Percentiles rank a stretch among this genome's conserved stretches.
Evolutionary conservation across 2,888 invertebrate genomes (phyloP).

Genomic region (Pherbina coryleti): DNA sequence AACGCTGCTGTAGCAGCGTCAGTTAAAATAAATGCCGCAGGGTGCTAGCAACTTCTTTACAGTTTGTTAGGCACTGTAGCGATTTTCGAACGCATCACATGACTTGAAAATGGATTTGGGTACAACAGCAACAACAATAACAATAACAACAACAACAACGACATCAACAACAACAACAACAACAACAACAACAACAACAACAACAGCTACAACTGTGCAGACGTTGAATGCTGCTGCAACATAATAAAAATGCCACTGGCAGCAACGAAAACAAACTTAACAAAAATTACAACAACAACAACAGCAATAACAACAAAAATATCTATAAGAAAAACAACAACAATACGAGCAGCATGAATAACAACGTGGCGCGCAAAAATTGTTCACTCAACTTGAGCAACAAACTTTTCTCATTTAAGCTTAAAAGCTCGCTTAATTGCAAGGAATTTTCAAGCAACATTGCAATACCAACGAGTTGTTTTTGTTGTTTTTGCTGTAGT

Average conservation of each 20-base stretch:
- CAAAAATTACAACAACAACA: neutral
- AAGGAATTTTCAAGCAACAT: neutral
- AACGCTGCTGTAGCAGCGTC: neutral
- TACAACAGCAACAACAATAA: neutral
- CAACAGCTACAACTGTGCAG: too few relatives aligned
- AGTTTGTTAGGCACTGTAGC: neutral
- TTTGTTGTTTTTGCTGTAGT: neutral
- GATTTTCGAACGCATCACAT: constrained; percentile 1
- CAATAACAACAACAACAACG: neutral
- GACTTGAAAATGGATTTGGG: neutral
- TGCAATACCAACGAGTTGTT: neutral
- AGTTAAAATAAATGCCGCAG: too few relatives aligned
- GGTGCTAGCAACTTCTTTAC: neutral
- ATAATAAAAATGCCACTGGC: neutral
- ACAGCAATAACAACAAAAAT: neutral
- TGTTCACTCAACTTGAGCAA: constrained; percentile 16
- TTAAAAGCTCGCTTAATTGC: constrained; percentile 22
- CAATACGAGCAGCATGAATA: neutral
- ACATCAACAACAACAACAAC: too few relatives aligned
- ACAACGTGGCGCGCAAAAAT: neutral
- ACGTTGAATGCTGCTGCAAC: too few relatives aligned
- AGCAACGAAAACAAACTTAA: neutral
- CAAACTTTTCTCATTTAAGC: constrained; percentile 31
- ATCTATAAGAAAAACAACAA: neutral
- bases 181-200: too few relatives aligned